These are phyloP conservation scores for Conchocele bisecta DNA, from an alignment of 2,888 invertebrate genomes.

Conservation along the genomic window DNA sequence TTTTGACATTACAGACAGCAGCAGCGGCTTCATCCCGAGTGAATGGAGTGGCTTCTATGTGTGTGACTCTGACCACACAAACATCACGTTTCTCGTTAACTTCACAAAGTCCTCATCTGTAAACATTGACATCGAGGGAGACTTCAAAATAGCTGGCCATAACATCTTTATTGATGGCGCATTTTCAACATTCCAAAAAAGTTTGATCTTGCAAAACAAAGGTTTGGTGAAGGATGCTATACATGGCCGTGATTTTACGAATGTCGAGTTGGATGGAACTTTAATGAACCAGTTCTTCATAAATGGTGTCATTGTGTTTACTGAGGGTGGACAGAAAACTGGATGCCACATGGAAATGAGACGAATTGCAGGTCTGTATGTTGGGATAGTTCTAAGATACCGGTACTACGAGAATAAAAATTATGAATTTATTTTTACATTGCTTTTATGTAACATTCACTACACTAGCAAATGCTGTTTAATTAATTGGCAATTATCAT, in stretches of 20 bases:
- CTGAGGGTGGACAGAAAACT: not conserved
- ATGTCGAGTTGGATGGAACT: constrained; percentile 40
- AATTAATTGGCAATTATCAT: no score
- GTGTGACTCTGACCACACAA: constrained; percentile 18
- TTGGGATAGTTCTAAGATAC: no score
- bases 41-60: constrained; percentile 52
- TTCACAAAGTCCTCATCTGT: constrained; percentile 35
- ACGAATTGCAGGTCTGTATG: constrained; percentile 31
- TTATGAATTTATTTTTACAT: no score
- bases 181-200: constrained; percentile 30
- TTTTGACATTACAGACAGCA: no score
- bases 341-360: constrained; percentile 35
- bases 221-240: constrained; percentile 18
- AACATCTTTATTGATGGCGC: constrained; percentile 20
- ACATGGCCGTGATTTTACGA: constrained; percentile 31
- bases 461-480: no score
- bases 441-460: no score
- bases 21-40: constrained; percentile 46
- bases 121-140: constrained; percentile 28
- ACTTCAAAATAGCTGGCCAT: constrained; percentile 16
- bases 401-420: no score
- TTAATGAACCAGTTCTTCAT: constrained; percentile 22
- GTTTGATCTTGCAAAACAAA: constrained; percentile 29
- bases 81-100: constrained; percentile 33
- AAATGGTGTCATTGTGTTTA: constrained; percentile 28